Percentiles rank a stretch among this genome's conserved stretches.
Conservation (phyloP, 2,888 invertebrate species). For the Drosophila algonquin region DNA sequence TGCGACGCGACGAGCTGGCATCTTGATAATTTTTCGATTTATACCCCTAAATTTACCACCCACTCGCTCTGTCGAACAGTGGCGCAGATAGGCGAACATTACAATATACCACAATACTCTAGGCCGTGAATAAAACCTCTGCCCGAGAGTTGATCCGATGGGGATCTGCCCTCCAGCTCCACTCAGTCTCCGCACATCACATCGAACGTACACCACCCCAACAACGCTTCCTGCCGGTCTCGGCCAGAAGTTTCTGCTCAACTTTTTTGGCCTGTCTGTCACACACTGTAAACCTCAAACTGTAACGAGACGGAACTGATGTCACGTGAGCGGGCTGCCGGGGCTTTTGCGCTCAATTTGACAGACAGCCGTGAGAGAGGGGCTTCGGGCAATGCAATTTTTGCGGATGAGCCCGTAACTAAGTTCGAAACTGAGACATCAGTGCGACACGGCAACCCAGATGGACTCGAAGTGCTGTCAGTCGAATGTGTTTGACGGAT, state of each 20-base stretch:
- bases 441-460: constrained; percentile 9
- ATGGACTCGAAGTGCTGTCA: constrained; percentile 14
- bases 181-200: neutral
- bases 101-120: neutral
- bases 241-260: constrained; percentile 48
- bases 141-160: neutral
- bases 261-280: constrained; percentile 55
- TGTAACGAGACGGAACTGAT: constrained; percentile 78
- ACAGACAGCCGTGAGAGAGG: constrained; percentile 51
- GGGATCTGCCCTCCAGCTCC: neutral
- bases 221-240: constrained; percentile 10
- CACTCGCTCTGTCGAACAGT: constrained; percentile 4
- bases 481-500: constrained; percentile 21
- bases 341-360: constrained; percentile 77
- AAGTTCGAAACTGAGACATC: constrained; percentile 50
- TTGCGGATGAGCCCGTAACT: constrained; percentile 65
- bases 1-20: constrained; percentile 67
- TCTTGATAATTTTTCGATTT: constrained; percentile 80
- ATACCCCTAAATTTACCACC: constrained; percentile 42
- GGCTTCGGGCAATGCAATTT: constrained; percentile 44
- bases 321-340: constrained; percentile 71
- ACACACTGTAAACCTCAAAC: constrained; percentile 77
- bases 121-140: neutral
- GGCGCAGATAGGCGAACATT: constrained; percentile 1
- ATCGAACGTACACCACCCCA: neutral